Evolutionary conservation across 2,888 invertebrate species (phyloP), one percentile per base, ranked within the genome.

Genomic region (Tanytarsus gracilentus): DNA sequence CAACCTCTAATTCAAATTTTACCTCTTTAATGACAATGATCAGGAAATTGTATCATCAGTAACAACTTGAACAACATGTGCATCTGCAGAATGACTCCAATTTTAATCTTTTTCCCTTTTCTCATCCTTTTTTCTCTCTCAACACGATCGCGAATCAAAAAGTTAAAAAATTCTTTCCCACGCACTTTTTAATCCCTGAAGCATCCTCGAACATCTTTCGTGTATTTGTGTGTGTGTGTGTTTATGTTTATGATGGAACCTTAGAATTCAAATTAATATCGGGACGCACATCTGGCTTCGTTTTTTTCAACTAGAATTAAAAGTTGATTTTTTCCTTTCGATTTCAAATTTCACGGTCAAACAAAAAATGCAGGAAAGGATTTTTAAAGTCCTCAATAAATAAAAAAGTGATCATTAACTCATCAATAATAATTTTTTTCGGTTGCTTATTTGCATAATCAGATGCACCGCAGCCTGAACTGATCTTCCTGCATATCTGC

Each of bases 101-200:
- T 18, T 23, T 7, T 14, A 51, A 21, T 55, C 39, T 26, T 55
- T 55, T 55, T 14, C 18, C 14, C n/a, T 9, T 4, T 50, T 50
- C 18, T 50, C 18, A 8, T 50, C 16, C 27, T 27, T 14, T 27
- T n/a, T 6, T 2, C 3, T 27, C n/a, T 27, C 16, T 18, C 6
- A 40, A 40, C 18, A 40, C 18, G 21, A 14, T 55, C 55, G 55
- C 55, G 55, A 55, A 55, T 55, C 55, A 55, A 50, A 50, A 55
- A 55, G 49, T 49, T 40, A 40, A 9, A 18, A 18, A 9, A 18
- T 52, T 9, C 21, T 21, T 55, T 55, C 55, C 55, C 55, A 55
- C 55, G 55, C 55, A 55, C n/a, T n/a, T n/a, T n/a, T n/a, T n/a
- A n/a, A n/a, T n/a, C n/a, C n/a, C n/a, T n/a, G n/a, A n/a, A n/a